Evolutionary conservation across 1,140 invertebrate genomes (phyloP).

Genomic region (Yoshiicerus persimilis): DNA sequence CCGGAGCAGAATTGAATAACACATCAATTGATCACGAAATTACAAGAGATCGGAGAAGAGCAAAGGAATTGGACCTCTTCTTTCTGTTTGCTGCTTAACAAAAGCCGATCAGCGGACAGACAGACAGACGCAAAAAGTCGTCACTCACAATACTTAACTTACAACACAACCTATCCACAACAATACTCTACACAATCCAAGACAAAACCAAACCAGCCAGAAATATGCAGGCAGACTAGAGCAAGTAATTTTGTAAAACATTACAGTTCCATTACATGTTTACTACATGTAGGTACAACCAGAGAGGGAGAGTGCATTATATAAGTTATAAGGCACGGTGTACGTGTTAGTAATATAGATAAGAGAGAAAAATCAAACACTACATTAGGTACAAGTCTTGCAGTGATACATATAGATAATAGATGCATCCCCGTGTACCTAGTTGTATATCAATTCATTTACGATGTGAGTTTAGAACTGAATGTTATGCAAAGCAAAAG

Average conservation of each 20-base stretch:
- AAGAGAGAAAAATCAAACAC: neutral
- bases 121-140: neutral
- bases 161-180: neutral
- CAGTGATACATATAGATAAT: neutral
- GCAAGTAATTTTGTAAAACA: neutral
- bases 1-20: neutral
- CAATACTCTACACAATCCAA: neutral
- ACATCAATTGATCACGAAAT: neutral
- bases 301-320: neutral
- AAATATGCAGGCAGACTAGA: neutral
- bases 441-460: neutral
- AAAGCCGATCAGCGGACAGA: constrained; percentile 3
- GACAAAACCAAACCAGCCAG: neutral
- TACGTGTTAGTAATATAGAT: neutral
- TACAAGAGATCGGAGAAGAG: neutral
- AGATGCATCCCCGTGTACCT: too few species aligned
- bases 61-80: neutral
- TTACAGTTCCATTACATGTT: neutral
- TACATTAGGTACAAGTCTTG: neutral
- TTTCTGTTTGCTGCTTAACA: neutral
- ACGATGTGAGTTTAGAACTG: neutral
- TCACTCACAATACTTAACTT: neutral
- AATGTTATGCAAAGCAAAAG: neutral
- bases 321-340: neutral
- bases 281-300: neutral